phyloP scores from a whole-genome alignment of 2,888 invertebrate genomes.

The Chrysolina oricalcia region DNA sequence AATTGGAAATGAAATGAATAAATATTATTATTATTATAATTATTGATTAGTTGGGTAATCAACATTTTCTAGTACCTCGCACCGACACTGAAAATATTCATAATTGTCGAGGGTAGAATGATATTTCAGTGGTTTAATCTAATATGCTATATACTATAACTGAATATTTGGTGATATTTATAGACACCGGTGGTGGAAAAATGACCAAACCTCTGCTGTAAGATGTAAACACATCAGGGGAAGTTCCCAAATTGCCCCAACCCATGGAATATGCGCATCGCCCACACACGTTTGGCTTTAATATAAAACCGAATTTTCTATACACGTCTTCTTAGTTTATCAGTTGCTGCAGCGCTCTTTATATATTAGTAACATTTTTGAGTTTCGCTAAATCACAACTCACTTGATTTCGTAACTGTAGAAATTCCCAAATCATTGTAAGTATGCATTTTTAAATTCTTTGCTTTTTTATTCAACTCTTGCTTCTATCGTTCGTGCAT shows the following conservation, averaged over 20 bases:
- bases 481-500: no score
- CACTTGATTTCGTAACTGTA: conserved; percentile 24
- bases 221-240: conserved; percentile 35
- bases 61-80: no score
- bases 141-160: no score
- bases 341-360: conserved; percentile 20
- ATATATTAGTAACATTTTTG: conserved; percentile 23
- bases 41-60: no score
- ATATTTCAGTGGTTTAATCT: no score
- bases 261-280: conserved; percentile 43
- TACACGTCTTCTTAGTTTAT: conserved; percentile 32
- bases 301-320: conserved; percentile 43
- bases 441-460: conserved; percentile 19
- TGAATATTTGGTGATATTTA: not conserved
- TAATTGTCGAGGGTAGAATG: no score
- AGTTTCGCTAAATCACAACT: conserved; percentile 34
- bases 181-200: conserved; percentile 36
- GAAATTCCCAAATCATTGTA: conserved; percentile 30
- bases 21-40: no score
- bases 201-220: not conserved
- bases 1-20: no score
- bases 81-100: no score
- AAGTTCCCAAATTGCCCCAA: conserved; percentile 34
- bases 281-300: conserved; percentile 41
- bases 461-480: no score